Conservation (phyloP, 2,113 vertebrate species). For the Enhydra lutris region DNA sequence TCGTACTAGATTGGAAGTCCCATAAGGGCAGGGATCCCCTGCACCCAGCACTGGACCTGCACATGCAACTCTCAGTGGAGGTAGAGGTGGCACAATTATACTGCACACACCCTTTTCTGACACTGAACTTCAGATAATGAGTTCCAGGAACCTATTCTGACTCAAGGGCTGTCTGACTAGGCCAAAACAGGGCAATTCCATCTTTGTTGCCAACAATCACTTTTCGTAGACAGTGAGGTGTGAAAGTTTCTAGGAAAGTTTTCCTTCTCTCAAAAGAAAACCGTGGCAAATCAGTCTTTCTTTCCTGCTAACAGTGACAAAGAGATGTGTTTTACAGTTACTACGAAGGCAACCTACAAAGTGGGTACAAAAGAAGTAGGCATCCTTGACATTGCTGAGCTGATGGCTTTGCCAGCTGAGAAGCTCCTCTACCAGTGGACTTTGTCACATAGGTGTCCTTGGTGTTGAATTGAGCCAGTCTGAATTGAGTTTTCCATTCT, state of each 20-base stretch:
- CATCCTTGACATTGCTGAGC: neutral
- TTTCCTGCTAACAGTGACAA: neutral
- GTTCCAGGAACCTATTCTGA: fast-evolving
- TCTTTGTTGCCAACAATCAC: neutral
- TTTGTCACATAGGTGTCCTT: neutral
- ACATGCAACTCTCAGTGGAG: neutral
- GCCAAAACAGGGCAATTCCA: neutral
- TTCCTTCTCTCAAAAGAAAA: neutral
- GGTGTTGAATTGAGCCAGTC: neutral
- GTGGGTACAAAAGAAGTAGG: neutral
- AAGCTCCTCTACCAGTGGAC: neutral
- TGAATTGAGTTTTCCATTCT: neutral
- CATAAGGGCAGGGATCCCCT: neutral
- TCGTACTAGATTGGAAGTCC: neutral
- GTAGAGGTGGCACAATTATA: neutral
- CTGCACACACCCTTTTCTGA: neutral
- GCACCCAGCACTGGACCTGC: neutral
- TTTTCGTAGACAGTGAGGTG: neutral
- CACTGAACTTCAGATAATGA: neutral
- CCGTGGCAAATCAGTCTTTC: neutral
- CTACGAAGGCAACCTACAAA: neutral
- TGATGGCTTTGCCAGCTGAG: neutral
- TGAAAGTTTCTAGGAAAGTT: neutral
- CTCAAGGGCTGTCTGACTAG: neutral
- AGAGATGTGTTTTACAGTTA: neutral